Conservation (phyloP, 1,140 invertebrate species). For the Sarcophaga bullata region DNA sequence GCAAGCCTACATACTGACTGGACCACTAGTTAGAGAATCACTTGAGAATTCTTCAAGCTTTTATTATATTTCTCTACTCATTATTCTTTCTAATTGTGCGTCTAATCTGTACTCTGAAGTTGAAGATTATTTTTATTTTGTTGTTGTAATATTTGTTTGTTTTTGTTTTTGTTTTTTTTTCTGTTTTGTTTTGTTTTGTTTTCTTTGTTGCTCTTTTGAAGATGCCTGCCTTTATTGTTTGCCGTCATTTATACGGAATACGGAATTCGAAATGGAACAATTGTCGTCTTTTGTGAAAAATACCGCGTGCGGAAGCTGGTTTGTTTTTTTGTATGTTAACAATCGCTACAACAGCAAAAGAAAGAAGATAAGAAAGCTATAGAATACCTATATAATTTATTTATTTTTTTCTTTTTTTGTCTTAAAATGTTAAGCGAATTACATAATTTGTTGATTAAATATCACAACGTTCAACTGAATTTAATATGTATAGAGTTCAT, state of each 20-base stretch:
- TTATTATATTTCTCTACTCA: slow-evolving; percentile 26
- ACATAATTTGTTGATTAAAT: neutral
- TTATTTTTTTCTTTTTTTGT: too few species aligned
- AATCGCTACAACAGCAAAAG: too few species aligned
- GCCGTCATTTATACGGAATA: neutral
- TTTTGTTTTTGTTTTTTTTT: neutral
- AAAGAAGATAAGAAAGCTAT: too few species aligned
- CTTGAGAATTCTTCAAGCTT: slow-evolving; percentile 24
- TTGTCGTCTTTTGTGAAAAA: slow-evolving; percentile 8
- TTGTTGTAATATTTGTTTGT: neutral
- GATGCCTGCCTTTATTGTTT: slow-evolving; percentile 26
- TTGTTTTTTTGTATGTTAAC: too few species aligned
- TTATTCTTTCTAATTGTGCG: slow-evolving; percentile 40
- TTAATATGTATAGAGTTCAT: too few species aligned
- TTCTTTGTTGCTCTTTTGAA: neutral
- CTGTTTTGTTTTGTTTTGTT: neutral
- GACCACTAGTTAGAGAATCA: neutral
- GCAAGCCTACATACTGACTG: neutral
- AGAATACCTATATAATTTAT: too few species aligned
- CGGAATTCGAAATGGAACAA: neutral
- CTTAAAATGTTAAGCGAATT: neutral
- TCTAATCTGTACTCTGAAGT: slow-evolving; percentile 34
- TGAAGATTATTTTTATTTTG: slow-evolving; percentile 25
- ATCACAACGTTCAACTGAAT: too few species aligned
- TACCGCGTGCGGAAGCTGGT: slow-evolving; percentile 8